These are phyloP conservation scores for Hydriomena furcata DNA, from an alignment of 2,888 invertebrate species.

Conservation along the genomic window DNA sequence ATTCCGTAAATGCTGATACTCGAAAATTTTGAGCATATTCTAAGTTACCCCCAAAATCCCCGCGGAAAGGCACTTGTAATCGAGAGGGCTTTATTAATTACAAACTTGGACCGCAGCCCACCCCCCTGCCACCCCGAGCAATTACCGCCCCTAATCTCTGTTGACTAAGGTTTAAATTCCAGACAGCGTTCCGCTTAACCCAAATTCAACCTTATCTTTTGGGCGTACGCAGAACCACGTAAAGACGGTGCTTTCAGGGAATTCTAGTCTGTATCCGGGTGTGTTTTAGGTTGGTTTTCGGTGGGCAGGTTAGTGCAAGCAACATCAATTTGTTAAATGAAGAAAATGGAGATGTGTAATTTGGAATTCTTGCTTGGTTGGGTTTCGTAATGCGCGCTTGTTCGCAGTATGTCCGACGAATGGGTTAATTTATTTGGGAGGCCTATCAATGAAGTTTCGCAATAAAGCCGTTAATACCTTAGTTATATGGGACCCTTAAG, in stretches of 20 bases:
- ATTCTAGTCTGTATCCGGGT: conserved; percentile 52
- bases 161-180: conserved; percentile 71
- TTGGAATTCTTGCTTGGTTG: conserved; percentile 64
- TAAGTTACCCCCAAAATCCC: conserved; percentile 50
- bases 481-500: conserved; percentile 12
- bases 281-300: conserved; percentile 47
- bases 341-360: conserved; percentile 78
- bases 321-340: conserved; percentile 82
- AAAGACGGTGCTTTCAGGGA: conserved; percentile 43
- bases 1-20: conserved; percentile 26
- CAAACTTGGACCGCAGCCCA: conserved; percentile 78
- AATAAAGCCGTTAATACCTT: conserved; percentile 24
- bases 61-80: conserved; percentile 80
- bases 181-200: conserved; percentile 49
- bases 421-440: conserved; percentile 36
- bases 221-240: conserved; percentile 61
- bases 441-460: conserved; percentile 23
- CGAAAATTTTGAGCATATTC: conserved; percentile 27
- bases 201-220: conserved; percentile 76
- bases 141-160: conserved; percentile 63
- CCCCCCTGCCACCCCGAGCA: conserved; percentile 47
- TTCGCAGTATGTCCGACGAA: conserved; percentile 55
- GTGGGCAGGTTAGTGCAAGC: conserved; percentile 37
- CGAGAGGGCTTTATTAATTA: conserved; percentile 83
- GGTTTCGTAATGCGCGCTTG: conserved; percentile 50